These are phyloP conservation scores for Halictus rubicundus DNA, from an alignment of 1,140 invertebrate species.

Conservation along the genomic window DNA sequence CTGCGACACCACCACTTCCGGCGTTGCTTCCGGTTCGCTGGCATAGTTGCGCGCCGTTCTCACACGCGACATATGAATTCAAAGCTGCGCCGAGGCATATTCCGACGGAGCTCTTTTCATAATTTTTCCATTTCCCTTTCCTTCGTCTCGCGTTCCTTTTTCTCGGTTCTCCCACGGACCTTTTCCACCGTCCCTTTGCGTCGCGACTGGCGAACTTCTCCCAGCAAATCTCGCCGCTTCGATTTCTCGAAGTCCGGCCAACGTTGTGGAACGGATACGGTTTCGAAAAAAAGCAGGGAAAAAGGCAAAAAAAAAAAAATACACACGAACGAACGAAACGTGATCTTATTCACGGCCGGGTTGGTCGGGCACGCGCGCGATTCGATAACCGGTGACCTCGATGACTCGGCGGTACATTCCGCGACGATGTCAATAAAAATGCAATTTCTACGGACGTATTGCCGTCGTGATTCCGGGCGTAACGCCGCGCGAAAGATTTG, in stretches of 20 bases:
- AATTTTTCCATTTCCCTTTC: slow-evolving; percentile 13
- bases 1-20: slow-evolving; percentile 16
- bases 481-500: slow-evolving; percentile 31
- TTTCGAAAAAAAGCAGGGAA: not conserved
- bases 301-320: too few relatives aligned
- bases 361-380: not conserved
- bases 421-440: slow-evolving; percentile 36
- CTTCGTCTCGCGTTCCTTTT: not conserved
- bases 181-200: not conserved
- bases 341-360: not conserved
- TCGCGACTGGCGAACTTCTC: too few relatives aligned
- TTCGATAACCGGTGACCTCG: slow-evolving; percentile 7
- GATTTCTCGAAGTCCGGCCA: not conserved
- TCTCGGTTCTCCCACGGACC: not conserved
- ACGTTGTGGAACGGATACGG: not conserved
- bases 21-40: slow-evolving; percentile 22
- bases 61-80: slow-evolving; percentile 47
- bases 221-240: too few relatives aligned
- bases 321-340: not conserved
- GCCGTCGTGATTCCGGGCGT: not conserved
- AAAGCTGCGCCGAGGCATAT: slow-evolving; percentile 19
- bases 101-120: not conserved
- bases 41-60: slow-evolving; percentile 21
- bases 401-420: slow-evolving; percentile 6
- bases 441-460: slow-evolving; percentile 20